Evolutionary conservation across 1,140 invertebrate genomes (phyloP).

Genomic region (Megalonaias nervosa): DNA sequence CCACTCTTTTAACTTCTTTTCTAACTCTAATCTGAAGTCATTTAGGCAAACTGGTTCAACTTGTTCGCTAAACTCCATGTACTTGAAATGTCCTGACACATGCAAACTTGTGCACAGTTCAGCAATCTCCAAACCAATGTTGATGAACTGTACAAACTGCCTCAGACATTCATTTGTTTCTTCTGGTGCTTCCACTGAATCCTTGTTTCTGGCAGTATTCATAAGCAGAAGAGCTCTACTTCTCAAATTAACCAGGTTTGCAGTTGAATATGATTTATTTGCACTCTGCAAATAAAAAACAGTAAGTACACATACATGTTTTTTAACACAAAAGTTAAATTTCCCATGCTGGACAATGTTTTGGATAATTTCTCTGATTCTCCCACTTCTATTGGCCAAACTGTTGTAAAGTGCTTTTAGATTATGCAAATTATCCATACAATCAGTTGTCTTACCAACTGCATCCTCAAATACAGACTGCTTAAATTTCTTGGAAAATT

Average conservation of each 20-base stretch:
- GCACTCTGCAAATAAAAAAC: conserved; percentile 20
- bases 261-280: neutral
- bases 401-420: conserved; percentile 35
- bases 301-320: conserved; percentile 1
- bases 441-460: conserved; percentile 26
- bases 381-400: conserved; percentile 37
- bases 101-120: neutral
- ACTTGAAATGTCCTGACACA: conserved; percentile 25
- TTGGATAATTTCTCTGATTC: conserved; percentile 35
- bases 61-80: neutral
- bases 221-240: conserved; percentile 40
- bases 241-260: conserved; percentile 24
- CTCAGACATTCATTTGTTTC: conserved; percentile 8
- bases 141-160: conserved; percentile 14
- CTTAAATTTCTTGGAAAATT: conserved; percentile 23
- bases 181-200: neutral
- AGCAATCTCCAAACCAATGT: conserved; percentile 11
- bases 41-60: neutral
- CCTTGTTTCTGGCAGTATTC: conserved; percentile 38
- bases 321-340: neutral
- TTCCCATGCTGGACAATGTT: conserved; percentile 3
- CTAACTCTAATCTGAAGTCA: neutral
- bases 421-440: conserved; percentile 27
- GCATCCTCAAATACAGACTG: conserved; percentile 9
- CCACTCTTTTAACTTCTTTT: neutral